Conservation (phyloP, 2,797 vertebrate genomes). For the Pogonophryne albipinna region DNA sequence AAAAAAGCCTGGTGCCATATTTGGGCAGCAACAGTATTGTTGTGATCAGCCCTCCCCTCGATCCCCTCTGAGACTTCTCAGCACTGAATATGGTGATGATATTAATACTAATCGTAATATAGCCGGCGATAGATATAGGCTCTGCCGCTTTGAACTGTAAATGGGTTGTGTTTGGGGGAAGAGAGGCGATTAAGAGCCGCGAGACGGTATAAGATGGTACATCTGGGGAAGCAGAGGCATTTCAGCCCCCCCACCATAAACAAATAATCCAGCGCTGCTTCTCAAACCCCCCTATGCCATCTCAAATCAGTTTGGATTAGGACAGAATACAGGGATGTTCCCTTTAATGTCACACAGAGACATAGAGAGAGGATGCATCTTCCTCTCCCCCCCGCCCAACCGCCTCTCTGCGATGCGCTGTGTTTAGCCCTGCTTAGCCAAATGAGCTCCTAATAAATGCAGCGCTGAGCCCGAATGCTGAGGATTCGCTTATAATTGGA, state of each 20-base stretch:
- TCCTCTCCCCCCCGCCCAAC: constrained; percentile 34
- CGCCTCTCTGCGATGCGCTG: constrained; percentile 52
- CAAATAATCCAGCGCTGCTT: constrained; percentile 83
- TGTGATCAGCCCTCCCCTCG: constrained; percentile 60
- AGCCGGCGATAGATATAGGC: constrained; percentile 76
- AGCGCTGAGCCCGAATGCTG: constrained; percentile 76
- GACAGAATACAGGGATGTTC: constrained; percentile 81
- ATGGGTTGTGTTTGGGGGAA: constrained; percentile 81
- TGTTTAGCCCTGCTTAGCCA: constrained; percentile 86
- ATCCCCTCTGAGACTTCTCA: constrained; percentile 75
- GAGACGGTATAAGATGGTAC: constrained; percentile 79
- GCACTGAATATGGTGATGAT: constrained; percentile 80
- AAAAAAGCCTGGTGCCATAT: constrained; percentile 56
- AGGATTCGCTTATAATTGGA: constrained; percentile 81
- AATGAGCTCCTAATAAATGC: constrained; percentile 88
- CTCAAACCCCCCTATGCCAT: constrained; percentile 74
- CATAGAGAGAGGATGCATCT: constrained; percentile 56
- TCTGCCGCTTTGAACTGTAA: constrained; percentile 85
- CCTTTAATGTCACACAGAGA: constrained; percentile 82
- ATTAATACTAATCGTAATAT: constrained; percentile 87
- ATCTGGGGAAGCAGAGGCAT: constrained; percentile 77
- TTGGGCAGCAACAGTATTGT: constrained; percentile 72
- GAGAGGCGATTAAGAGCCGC: constrained; percentile 81
- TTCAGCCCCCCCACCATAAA: constrained; percentile 75
- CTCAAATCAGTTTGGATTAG: constrained; percentile 87